phyloP scores from a whole-genome alignment of 2,888 invertebrate genomes.

The Pelosia muscerda region DNA sequence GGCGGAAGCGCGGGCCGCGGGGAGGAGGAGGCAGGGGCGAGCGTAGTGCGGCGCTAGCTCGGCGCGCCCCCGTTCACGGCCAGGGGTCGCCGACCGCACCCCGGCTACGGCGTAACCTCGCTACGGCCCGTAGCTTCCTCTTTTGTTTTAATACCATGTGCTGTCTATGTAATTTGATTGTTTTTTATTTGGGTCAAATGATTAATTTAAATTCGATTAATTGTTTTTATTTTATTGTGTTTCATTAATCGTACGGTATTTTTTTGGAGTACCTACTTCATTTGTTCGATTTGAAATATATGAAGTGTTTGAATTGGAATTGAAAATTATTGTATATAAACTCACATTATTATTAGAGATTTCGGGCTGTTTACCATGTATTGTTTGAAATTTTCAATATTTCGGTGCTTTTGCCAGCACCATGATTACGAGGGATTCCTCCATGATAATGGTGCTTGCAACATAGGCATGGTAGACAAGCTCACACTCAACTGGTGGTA shows the following conservation, averaged over 20 bases:
- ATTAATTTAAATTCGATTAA: constrained; percentile 30
- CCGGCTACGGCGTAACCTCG: constrained; percentile 82
- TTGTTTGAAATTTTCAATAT: too few species aligned
- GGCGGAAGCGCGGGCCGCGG: constrained; percentile 37
- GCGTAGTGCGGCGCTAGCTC: constrained; percentile 62
- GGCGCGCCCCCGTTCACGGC: constrained; percentile 85
- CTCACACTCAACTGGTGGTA: too few species aligned
- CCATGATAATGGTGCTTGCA: too few species aligned
- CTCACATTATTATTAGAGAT: too few species aligned
- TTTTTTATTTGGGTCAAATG: constrained; percentile 75
- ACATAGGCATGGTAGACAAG: too few species aligned
- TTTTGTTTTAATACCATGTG: constrained; percentile 70
- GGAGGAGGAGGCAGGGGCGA: constrained; percentile 33
- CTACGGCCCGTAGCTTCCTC: constrained; percentile 81
- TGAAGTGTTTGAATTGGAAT: neutral
- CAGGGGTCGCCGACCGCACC: constrained; percentile 86
- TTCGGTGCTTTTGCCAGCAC: too few species aligned
- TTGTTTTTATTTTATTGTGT: neutral
- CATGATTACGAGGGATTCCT: too few species aligned
- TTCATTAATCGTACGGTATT: neutral
- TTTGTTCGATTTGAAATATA: neutral
- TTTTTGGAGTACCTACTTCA: neutral
- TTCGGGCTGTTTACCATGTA: too few species aligned
- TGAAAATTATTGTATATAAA: too few species aligned
- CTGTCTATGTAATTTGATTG: constrained; percentile 57